Base-by-base conservation (phyloP, 2,113 vertebrate species). In the Microtus montanus region DNA sequence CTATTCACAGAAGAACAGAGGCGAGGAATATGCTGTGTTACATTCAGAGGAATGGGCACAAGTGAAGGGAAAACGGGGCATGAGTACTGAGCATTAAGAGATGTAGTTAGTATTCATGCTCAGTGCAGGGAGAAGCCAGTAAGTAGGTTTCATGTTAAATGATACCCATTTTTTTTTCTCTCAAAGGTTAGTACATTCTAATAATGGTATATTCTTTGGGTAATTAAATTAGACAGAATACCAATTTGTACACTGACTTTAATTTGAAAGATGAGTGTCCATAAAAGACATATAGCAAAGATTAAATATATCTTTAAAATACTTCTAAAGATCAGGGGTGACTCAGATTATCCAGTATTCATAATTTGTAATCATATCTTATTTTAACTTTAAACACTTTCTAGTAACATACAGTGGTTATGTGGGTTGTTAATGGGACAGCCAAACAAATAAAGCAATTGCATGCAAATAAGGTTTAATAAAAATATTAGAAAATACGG, bases 401-500 rank as follows among this genome's bases (percentile, higher is more conserved):
- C 9, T 28, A 85, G 82, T 8, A 85, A 33, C 15, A 66, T 85
- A 5, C 15, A 85, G 38, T 2, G 35, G 70, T 66, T 19, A 38
- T 84, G 17, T 8, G 1, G 0, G 5, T 44, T 7, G 17, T 87
- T 84, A 75, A 30, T 58, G 2, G 79, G n/a, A 49, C 33, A 89
- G 15, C 75, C 33, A 68, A 10, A 74, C n/a, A 73, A 28, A 1
- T 1, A 33, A 64, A 85, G 4, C 38, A 5, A 66, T 33, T 22
- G 90, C 63, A 87, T 92, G 70, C 20, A 96, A 93, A 89, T n/a
- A 12, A 77, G 83, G 28, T 88, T 96, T 44, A 47, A 73, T 75
- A 49, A 11, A 91, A 20, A 49, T 79, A 24, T 77, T 73, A 93
- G 77, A 84, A 95, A 96, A 93, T 70, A 49, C 38, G 3, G 17